Evolutionary conservation across 2,113 vertebrate genomes (phyloP), one percentile per base, ranked within the genome.

Genomic region (Canis aureus): DNA sequence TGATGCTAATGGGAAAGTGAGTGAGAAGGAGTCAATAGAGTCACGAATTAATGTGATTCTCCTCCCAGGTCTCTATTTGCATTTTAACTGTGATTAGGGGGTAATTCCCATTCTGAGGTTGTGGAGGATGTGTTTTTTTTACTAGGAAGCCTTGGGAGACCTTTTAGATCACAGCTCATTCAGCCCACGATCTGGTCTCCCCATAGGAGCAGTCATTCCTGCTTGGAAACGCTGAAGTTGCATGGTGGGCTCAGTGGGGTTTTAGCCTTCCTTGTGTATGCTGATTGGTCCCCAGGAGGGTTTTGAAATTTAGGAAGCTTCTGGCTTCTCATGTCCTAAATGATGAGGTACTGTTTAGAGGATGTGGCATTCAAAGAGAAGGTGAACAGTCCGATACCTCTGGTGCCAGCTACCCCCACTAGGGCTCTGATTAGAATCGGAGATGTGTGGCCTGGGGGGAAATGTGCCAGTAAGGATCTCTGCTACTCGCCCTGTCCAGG

Each of bases 31-130:
- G 81, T 85, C 78, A 49, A 35, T n/a, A 43, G 69, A 43, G 66
- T 95, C 23, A 0, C 38, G 59, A 93, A 64, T 96, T 85, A 66
- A 62, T 76, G 86, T 17, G 29, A 78, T 71, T 81, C 87, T 92
- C 43, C 78, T 95, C 66, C 43, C 25, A 85, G 82, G 80, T 80
- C n/a, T 67, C 19, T 12, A 11, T 94, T 92, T 88, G 85, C 89
- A 93, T 95, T 90, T 96, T 97, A 89, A 79, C 62, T 79, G 51
- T 55, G 43, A 89, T 88, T 88, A 43, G 29, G 43, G 69, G 74
- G 22, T 92, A 66, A 71, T 96, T 97, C 59, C 83, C 67, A 59
- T 57, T 69, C 53, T 60, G 12, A 81, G 71, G 66, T 51, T 95
- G 92, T 59, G 67, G 95, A 81, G 92, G 69, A 84, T 74, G 38